Evolutionary conservation across 2,888 invertebrate species (phyloP).

Genomic region (Temnothorax unifasciatus): DNA sequence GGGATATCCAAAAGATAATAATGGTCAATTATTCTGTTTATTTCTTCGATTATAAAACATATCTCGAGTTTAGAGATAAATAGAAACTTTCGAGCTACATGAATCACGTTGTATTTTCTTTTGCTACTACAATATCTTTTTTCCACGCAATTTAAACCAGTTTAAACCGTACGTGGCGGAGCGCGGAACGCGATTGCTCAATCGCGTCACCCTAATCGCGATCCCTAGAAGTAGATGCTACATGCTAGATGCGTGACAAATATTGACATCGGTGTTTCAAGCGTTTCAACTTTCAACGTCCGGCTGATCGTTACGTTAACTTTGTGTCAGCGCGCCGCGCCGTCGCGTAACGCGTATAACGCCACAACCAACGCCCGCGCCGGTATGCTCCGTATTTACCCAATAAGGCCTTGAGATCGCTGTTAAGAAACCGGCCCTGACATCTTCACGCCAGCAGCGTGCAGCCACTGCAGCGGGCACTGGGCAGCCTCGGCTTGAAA

Average conservation of each 20-base stretch:
- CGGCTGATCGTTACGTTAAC: slow-evolving; percentile 39
- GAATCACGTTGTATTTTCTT: neutral
- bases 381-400: slow-evolving; percentile 69
- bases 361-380: slow-evolving; percentile 26
- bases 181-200: neutral
- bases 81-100: neutral
- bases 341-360: neutral
- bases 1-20: neutral
- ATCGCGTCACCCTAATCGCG: slow-evolving; percentile 9
- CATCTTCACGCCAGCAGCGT: slow-evolving; percentile 66
- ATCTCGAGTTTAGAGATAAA: neutral
- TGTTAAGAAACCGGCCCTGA: slow-evolving; percentile 77
- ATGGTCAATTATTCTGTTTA: neutral
- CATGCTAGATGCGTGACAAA: slow-evolving; percentile 6
- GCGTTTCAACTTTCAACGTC: slow-evolving; percentile 12
- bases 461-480: slow-evolving; percentile 5
- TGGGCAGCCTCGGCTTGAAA: slow-evolving; percentile 38
- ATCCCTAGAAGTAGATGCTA: neutral
- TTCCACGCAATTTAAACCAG: neutral
- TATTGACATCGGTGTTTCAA: slow-evolving; percentile 4
- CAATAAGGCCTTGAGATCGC: slow-evolving; percentile 74
- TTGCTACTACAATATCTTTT: neutral
- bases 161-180: too few relatives aligned
- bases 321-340: neutral
- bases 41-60: neutral